phyloP scores from a whole-genome alignment of 2,113 vertebrate genomes.

The Irena cyanogastra region DNA sequence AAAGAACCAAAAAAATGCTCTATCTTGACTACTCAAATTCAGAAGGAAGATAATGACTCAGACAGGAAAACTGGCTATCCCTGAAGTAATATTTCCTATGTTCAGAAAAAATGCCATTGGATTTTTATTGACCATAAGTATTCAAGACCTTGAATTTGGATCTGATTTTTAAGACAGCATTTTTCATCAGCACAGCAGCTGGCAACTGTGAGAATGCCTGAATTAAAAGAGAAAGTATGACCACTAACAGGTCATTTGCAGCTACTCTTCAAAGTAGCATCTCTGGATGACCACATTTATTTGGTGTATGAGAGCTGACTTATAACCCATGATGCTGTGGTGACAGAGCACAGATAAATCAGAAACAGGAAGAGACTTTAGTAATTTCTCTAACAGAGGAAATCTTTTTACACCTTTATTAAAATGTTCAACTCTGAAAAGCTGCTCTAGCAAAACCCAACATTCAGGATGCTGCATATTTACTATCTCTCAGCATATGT shows the following conservation, averaged over 20 bases:
- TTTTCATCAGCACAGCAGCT: neutral
- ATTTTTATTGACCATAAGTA: neutral
- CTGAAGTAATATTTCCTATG: neutral
- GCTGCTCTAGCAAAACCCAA: neutral
- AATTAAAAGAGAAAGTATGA: neutral
- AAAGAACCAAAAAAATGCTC: neutral
- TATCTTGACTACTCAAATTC: neutral
- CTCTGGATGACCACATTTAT: neutral
- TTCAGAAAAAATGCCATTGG: neutral
- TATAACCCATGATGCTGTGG: neutral
- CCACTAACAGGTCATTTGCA: too few species aligned
- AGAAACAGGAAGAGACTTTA: neutral
- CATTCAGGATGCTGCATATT: neutral
- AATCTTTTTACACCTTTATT: neutral
- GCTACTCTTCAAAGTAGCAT: neutral
- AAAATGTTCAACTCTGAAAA: neutral
- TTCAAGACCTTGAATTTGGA: neutral
- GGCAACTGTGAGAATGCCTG: neutral
- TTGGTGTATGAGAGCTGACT: neutral
- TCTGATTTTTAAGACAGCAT: neutral
- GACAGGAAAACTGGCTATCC: neutral
- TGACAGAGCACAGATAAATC: neutral
- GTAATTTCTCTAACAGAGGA: neutral
- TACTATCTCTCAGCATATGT: neutral
- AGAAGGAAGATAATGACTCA: neutral